A percentile compares a stretch with the other conserved stretches of the same genome.
Conservation (phyloP, 2,113 vertebrate genomes). For the Calidris pugnax region DNA sequence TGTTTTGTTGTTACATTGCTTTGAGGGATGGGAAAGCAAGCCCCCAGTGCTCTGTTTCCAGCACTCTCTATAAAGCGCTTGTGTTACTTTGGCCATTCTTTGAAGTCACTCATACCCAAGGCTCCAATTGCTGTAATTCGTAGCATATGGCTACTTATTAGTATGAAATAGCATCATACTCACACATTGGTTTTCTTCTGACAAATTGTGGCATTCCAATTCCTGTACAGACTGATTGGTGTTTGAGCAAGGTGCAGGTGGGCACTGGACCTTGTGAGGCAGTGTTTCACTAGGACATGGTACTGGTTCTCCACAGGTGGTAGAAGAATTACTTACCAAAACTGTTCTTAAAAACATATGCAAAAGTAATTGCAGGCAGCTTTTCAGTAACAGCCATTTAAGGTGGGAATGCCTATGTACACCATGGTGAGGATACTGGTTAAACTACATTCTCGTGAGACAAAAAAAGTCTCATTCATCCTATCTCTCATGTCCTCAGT, state of each 20-base stretch:
- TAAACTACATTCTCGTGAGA: background rate
- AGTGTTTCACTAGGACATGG: background rate
- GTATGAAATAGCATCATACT: background rate
- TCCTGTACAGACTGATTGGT: background rate
- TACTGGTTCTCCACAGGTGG: background rate
- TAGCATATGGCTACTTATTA: background rate
- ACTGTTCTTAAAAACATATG: fast-evolving
- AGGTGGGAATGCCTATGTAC: background rate
- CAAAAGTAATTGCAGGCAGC: background rate
- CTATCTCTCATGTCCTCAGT: background rate
- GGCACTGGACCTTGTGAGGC: background rate
- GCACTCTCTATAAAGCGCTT: background rate
- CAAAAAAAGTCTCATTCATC: background rate
- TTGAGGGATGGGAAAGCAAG: background rate
- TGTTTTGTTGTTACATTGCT: background rate
- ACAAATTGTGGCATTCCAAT: background rate
- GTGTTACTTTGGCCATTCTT: background rate
- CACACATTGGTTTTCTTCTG: background rate
- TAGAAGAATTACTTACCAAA: too few relatives aligned
- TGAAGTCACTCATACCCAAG: background rate
- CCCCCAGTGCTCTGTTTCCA: background rate
- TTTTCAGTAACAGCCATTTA: background rate
- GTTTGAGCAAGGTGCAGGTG: background rate
- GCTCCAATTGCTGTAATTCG: background rate
- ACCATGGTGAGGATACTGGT: fast-evolving